Percentiles rank a stretch among this genome's conserved stretches.
Conservation (phyloP, 2,888 invertebrate species). For the Leptopilina syphax region DNA sequence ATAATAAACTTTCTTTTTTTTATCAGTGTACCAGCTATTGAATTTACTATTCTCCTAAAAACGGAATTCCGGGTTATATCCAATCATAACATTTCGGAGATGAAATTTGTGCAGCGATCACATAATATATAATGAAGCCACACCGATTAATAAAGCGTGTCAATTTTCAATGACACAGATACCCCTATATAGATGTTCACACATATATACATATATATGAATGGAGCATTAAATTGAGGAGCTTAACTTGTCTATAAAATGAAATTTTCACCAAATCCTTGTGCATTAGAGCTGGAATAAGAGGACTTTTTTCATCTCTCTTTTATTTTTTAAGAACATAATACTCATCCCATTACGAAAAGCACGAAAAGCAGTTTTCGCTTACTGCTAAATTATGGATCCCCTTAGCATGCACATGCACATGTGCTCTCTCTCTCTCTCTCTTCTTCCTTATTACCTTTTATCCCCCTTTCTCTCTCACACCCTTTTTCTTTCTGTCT, state of each 20-base stretch:
- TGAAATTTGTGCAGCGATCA: too few species aligned
- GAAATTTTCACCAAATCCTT: neutral
- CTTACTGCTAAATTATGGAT: conserved; percentile 36
- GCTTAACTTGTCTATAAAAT: neutral
- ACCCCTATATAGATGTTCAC: too few species aligned
- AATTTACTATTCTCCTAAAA: too few species aligned
- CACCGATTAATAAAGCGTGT: too few species aligned
- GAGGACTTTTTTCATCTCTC: neutral
- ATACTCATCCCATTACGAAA: conserved; percentile 9
- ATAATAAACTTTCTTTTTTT: too few species aligned
- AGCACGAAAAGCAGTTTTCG: neutral
- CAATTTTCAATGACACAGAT: too few species aligned
- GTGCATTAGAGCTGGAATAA: neutral
- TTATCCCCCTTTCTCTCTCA: neutral
- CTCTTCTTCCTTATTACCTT: conserved; percentile 10
- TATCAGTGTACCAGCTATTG: too few species aligned
- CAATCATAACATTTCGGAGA: too few species aligned
- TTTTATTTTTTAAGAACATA: neutral
- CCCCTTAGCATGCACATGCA: conserved; percentile 36
- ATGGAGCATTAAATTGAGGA: neutral
- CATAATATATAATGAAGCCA: too few species aligned
- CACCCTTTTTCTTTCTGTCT: conserved; percentile 23
- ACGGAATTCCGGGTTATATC: too few species aligned
- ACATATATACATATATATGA: too few species aligned
- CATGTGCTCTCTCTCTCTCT: conserved; percentile 36